Evolutionary conservation across 1,140 invertebrate species (phyloP).

Genomic region (Calephelis virginiensis): DNA sequence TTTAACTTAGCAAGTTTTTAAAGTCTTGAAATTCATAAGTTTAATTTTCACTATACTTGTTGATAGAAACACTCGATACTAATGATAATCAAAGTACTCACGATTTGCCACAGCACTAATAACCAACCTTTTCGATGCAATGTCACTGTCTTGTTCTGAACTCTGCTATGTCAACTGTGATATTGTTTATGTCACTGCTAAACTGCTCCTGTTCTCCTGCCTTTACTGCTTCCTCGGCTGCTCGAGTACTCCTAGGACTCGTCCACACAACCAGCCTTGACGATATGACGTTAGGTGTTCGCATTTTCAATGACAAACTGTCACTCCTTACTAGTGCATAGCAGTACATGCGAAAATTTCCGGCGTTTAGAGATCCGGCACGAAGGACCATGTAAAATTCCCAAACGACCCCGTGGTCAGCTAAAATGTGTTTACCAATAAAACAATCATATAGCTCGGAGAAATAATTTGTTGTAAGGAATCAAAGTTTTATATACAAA

Average conservation of each 20-base stretch:
- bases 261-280: neutral
- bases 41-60: neutral
- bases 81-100: slow-evolving; percentile 3
- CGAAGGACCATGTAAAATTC: neutral
- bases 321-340: neutral
- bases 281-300: neutral
- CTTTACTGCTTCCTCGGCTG: slow-evolving; percentile 1
- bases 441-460: too few species aligned
- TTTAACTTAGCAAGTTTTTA: neutral
- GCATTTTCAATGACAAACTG: slow-evolving; percentile 5
- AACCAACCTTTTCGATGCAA: neutral
- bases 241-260: neutral
- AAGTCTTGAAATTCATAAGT: neutral
- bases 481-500: too few species aligned
- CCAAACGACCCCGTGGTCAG: too few species aligned
- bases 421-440: too few species aligned
- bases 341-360: slow-evolving; percentile 1
- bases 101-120: neutral
- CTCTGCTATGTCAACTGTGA: neutral
- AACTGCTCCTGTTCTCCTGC: neutral
- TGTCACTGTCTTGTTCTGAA: neutral
- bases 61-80: neutral
- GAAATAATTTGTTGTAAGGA: too few species aligned
- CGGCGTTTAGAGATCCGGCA: neutral
- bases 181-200: neutral